These are phyloP conservation scores for Marronus borbonicus DNA, from an alignment of 2,888 invertebrate genomes.

Conservation along the genomic window DNA sequence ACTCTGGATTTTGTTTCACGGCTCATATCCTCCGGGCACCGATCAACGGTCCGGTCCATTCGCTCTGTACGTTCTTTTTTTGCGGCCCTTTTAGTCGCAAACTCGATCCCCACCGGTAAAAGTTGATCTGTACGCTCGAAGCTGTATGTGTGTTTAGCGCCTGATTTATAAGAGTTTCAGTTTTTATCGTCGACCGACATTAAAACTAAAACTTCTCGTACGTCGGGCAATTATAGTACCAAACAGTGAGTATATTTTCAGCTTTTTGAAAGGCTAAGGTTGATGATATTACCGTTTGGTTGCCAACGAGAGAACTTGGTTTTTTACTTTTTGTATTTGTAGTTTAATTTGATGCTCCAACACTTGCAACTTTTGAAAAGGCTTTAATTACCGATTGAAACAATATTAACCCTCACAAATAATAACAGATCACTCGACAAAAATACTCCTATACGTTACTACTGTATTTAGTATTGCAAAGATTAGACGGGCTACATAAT, in stretches of 20 bases:
- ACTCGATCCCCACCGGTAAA: conserved; percentile 17
- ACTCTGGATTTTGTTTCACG: conserved; percentile 56
- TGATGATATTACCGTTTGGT: too few relatives aligned
- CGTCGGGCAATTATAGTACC: conserved; percentile 2
- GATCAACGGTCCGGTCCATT: conserved; percentile 44
- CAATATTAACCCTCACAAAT: too few relatives aligned
- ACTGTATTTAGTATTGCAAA: too few relatives aligned
- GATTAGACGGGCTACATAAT: too few relatives aligned
- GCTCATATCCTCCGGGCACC: conserved; percentile 57
- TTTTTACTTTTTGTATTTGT: too few relatives aligned
- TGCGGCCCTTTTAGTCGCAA: conserved; percentile 1
- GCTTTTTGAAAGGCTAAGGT: too few relatives aligned
- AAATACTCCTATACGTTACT: too few relatives aligned
- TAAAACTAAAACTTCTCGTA: conserved; percentile 29
- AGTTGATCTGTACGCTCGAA: conserved; percentile 3
- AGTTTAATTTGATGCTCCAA: too few relatives aligned
- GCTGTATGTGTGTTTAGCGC: conserved; percentile 24
- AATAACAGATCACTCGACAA: too few relatives aligned
- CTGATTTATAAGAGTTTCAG: conserved; percentile 30
- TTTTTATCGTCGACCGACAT: conserved; percentile 24
- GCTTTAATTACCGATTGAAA: too few relatives aligned
- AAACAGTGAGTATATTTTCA: background rate
- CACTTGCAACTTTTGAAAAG: too few relatives aligned
- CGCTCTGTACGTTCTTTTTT: conserved; percentile 12
- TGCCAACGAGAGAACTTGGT: too few relatives aligned